A percentile compares a stretch with the other conserved stretches of the same genome.
Conservation (phyloP, 53 echinoderm and acorn worm genomes). For the Paracentrotus lividus region DNA sequence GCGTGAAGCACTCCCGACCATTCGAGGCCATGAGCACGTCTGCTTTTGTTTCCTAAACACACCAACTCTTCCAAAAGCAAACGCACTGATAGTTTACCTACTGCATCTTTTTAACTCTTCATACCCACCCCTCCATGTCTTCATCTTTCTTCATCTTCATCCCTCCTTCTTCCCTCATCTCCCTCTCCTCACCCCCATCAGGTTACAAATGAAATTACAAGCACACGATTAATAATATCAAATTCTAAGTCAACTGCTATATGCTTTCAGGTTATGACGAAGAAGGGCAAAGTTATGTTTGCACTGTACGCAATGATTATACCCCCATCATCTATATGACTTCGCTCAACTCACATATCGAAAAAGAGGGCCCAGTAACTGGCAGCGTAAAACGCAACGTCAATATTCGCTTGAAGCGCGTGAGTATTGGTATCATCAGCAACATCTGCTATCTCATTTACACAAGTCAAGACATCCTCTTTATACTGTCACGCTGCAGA, state of each 20-base stretch:
- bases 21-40: conserved; percentile 69
- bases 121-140: conserved; percentile 36
- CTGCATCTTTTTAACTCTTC: conserved; percentile 39
- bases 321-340: conserved; percentile 7
- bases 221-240: conserved; percentile 38
- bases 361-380: background rate
- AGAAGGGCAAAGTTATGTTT: conserved; percentile 56
- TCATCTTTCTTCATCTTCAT: background rate
- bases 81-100: conserved; percentile 71
- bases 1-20: conserved; percentile 53
- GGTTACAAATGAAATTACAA: conserved; percentile 19
- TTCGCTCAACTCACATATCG: background rate
- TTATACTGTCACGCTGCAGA: background rate
- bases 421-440: conserved; percentile 73
- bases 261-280: background rate
- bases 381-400: conserved; percentile 36
- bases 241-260: conserved; percentile 11
- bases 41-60: conserved; percentile 70
- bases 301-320: conserved; percentile 48
- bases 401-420: conserved; percentile 48
- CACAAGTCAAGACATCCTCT: conserved; percentile 67
- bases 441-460: conserved; percentile 80
- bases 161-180: background rate
- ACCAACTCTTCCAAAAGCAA: conserved; percentile 69
- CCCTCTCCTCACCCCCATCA: background rate